Evolutionary conservation across 2,888 invertebrate species (phyloP), one percentile per base, ranked within the genome.

Genomic region (Drosophila testacea): DNA sequence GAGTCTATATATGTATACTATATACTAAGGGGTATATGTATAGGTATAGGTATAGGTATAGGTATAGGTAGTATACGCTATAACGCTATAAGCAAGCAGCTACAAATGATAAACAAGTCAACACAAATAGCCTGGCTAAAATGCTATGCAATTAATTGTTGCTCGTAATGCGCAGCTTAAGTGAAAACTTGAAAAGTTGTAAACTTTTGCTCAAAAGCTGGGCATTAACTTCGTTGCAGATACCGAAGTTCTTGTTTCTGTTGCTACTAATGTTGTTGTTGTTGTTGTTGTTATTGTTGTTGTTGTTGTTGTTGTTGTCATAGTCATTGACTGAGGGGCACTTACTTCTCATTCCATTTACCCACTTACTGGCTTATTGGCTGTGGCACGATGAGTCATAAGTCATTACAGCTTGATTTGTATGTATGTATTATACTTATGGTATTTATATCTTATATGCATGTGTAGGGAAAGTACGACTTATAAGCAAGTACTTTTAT

Each of bases 21-120:
- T 30, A 10, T 46, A 46, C 39, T 39, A 28, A n/a, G 16, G 34
- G 30, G 3, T 28, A 39, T 13, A 39, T 6, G 30, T 30, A 36
- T n/a, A 34, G 38, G 52, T 34, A 55, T 16, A 16, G 16, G 16
- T 6, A 13, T 32, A 32, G 32, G 27, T 16, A 16, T 16, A 16
- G 16, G 36, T 46, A 42, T 46, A 46, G 38, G 22, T 34, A 38
- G 28, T 52, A 60, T 11, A 46, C 11, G n/a, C 13, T 51, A 10
- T 36, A 48, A 46, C 11, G n/a, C 13, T 51, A 10, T 36, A 48
- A 46, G 55, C 79, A 77, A 75, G 79, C 76, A 77, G 65, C 76
- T 77, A 77, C 76, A 77, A 75, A 77, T 78, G 11, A 75, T 63
- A 75, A 77, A 22, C 16, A 56, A 51, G n/a, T 61, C 42, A 64